Conservation (phyloP, 2,797 vertebrate species). For the Champsocephalus gunnari region DNA sequence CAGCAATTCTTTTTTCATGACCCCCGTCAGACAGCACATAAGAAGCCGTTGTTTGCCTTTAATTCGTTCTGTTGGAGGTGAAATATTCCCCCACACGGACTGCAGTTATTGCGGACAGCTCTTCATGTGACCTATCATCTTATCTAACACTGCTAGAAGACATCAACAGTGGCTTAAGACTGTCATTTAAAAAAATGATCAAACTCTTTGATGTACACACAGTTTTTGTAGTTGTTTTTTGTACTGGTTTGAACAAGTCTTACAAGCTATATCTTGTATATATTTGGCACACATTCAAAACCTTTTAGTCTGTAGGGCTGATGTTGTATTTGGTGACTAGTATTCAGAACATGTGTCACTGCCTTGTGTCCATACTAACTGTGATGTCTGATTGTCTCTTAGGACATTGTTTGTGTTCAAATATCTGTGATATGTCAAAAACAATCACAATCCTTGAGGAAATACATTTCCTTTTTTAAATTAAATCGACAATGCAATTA, state of each 20-base stretch:
- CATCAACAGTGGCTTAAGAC: background rate
- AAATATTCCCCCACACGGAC: background rate
- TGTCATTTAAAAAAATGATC: too few relatives aligned
- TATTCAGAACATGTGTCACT: background rate
- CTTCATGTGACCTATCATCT: background rate
- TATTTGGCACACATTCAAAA: background rate
- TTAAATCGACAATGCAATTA: too few relatives aligned
- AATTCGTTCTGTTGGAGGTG: background rate
- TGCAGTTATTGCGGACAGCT: background rate
- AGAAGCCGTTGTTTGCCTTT: background rate
- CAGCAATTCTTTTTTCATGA: background rate
- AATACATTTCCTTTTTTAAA: too few relatives aligned
- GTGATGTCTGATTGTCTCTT: background rate
- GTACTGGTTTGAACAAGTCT: too few relatives aligned
- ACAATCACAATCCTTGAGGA: too few relatives aligned
- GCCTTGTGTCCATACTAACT: background rate
- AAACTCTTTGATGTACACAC: too few relatives aligned
- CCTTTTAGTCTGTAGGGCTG: background rate
- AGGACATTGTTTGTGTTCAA: background rate
- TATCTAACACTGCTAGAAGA: background rate
- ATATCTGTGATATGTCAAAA: too few relatives aligned
- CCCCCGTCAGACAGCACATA: background rate
- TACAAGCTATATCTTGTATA: too few relatives aligned
- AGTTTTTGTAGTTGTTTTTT: too few relatives aligned
- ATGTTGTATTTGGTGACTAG: background rate